Base-by-base conservation (phyloP, 2,797 vertebrate species). In the Myotis findleyi region DNA sequence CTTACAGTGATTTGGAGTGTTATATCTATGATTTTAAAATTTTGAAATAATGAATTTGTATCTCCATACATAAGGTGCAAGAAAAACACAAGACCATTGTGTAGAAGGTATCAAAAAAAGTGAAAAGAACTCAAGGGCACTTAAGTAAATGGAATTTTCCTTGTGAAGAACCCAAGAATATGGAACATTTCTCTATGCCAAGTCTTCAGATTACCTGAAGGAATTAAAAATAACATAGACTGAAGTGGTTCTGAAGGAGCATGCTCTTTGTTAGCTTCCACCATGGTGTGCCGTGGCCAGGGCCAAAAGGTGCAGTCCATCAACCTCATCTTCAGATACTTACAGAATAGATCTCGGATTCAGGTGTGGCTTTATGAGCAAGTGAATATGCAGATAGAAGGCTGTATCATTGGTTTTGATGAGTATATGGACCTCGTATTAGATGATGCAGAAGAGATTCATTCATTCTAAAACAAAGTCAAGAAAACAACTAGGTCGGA, bases 401-500 rank as follows among this genome's bases (percentile, higher is more conserved):
- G 21, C 21, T 57, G 21, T 23, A 57, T 57, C 55, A 57, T 57
- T 57, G 0, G 55, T 57, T 57, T 57, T 57, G 21, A 57, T 57
- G 55, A 57, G 21, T 57, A 57, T 10, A 57, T 57, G 55, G 23
- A 57, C 9, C 55, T 23, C 8, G 23, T 57, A 57, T 57, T 57
- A 57, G 55, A 23, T 57, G 55, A 57, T 57, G 23, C 55, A 57
- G 21, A 57, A 57, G 55, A 57, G 55, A 57, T 21, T 57, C 41
- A 57, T 21, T 57, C 41, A 44, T 44, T 44, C 41, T 44, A 44
- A 44, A 44, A 44, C 41, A 44, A 9, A 44, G 41, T 44, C 21
- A 23, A 57, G 55, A 23, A 57, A 57, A 57, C 55, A 57, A 23
- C 55, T 23, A 99, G 98, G 98, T 95, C 98, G 98, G 93, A 98